Evolutionary conservation across 2,113 vertebrate species (phyloP).

Genomic region (Eupsittula cactorum): DNA sequence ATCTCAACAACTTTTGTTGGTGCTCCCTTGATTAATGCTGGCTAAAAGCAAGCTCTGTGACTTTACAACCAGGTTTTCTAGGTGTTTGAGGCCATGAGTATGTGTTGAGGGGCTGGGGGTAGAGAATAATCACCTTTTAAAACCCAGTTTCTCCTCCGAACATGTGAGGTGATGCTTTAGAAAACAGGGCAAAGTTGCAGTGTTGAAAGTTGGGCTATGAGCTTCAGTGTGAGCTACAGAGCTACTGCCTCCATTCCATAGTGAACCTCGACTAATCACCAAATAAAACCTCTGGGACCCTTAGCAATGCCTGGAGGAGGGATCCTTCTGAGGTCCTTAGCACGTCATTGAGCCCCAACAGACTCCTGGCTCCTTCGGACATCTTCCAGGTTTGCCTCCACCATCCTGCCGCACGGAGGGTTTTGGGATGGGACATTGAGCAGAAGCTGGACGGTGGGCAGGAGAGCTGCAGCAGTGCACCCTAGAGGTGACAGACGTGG

Average conservation of each 20-base stretch:
- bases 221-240: not conserved
- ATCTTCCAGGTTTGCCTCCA: not conserved
- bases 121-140: not conserved
- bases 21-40: constrained; percentile 7
- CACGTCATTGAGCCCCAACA: not conserved
- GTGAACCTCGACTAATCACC: constrained; percentile 7
- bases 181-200: not conserved
- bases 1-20: constrained; percentile 10
- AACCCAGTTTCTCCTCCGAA: not conserved
- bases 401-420: not conserved
- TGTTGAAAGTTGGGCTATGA: not conserved
- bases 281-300: not conserved
- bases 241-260: not conserved
- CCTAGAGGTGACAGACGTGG: constrained; percentile 40
- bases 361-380: not conserved
- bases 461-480: constrained; percentile 45
- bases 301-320: not conserved
- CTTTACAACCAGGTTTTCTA: not conserved
- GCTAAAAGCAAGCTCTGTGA: not conserved
- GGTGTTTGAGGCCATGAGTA: not conserved
- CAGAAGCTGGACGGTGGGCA: not conserved
- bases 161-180: not conserved
- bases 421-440: not conserved
- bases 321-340: not conserved
- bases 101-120: not conserved